Evolutionary conservation across 2,113 vertebrate genomes (phyloP).

Genomic region (Cranoglanis bouderius): DNA sequence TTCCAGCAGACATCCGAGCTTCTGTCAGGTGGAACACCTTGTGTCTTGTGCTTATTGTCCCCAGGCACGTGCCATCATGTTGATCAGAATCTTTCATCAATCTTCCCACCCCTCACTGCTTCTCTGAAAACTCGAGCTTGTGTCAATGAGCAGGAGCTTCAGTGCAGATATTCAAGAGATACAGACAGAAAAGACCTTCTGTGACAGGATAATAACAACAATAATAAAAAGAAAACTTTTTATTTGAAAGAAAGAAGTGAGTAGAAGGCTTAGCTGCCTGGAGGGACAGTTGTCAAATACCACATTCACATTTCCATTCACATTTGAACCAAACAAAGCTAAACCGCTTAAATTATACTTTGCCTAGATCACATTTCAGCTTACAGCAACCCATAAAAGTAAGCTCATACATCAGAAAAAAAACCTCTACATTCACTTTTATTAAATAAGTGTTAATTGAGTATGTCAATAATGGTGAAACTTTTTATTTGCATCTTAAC

Average conservation of each 20-base stretch:
- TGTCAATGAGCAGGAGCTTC: slow-evolving; percentile 53
- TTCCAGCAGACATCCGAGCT: slow-evolving; percentile 10
- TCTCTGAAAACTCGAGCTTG: background rate
- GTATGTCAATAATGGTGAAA: background rate
- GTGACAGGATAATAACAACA: background rate
- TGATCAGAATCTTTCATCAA: slow-evolving; percentile 64
- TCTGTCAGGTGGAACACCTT: slow-evolving; percentile 45
- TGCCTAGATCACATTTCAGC: background rate
- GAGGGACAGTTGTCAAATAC: background rate
- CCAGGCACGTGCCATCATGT: slow-evolving; percentile 64
- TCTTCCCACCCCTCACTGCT: slow-evolving; percentile 54
- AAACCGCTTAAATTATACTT: background rate
- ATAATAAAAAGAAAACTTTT: background rate
- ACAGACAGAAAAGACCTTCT: background rate
- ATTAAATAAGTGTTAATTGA: background rate
- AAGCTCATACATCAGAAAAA: background rate
- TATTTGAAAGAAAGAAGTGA: background rate
- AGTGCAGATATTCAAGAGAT: slow-evolving; percentile 20
- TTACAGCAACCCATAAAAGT: background rate
- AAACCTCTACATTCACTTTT: background rate
- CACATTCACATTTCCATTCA: background rate
- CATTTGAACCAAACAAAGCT: background rate
- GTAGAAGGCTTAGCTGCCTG: background rate
- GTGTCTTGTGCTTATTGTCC: slow-evolving; percentile 67
- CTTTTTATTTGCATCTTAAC: background rate